A percentile compares a stretch with the other conserved stretches of the same genome.
phyloP scores from a whole-genome alignment of 2,888 invertebrate genomes.

The Lasioglossum pauxillum region DNA sequence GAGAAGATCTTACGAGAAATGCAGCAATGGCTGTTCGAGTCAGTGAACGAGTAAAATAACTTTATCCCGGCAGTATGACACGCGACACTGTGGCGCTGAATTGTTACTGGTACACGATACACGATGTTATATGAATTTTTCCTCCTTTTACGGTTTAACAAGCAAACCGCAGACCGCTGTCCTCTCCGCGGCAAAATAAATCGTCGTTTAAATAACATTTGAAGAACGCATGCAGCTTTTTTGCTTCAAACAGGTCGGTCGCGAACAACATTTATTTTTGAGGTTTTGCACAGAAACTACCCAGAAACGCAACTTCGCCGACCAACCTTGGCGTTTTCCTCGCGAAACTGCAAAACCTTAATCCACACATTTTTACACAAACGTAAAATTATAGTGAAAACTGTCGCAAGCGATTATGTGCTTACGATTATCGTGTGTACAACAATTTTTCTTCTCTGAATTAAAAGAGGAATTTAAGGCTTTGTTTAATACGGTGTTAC shows the following conservation, averaged over 20 bases:
- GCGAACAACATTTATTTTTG: not conserved
- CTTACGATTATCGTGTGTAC: not conserved
- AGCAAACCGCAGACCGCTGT: not conserved
- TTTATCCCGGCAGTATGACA: not conserved
- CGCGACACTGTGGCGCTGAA: slow-evolving; percentile 2
- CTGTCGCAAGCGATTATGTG: not conserved
- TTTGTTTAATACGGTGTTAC: not conserved
- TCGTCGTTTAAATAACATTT: not conserved
- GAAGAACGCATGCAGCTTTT: not conserved
- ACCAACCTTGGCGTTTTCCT: not conserved
- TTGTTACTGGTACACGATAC: not conserved
- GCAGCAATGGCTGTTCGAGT: not conserved
- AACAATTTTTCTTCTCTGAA: not conserved
- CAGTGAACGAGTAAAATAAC: slow-evolving; percentile 13
- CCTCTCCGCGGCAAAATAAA: not conserved
- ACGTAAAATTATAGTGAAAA: not conserved
- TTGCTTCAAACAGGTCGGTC: not conserved
- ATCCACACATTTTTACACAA: not conserved
- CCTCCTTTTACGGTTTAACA: not conserved
- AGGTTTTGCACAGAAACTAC: not conserved
- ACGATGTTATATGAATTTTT: not conserved
- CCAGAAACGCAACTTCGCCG: not conserved
- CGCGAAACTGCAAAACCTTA: not conserved
- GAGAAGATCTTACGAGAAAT: not conserved
- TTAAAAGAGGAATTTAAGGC: not conserved